A percentile compares a stretch with the other conserved stretches of the same genome.
phyloP scores from a whole-genome alignment of 2,797 vertebrate species.

The Ptychadena robeensis region DNA sequence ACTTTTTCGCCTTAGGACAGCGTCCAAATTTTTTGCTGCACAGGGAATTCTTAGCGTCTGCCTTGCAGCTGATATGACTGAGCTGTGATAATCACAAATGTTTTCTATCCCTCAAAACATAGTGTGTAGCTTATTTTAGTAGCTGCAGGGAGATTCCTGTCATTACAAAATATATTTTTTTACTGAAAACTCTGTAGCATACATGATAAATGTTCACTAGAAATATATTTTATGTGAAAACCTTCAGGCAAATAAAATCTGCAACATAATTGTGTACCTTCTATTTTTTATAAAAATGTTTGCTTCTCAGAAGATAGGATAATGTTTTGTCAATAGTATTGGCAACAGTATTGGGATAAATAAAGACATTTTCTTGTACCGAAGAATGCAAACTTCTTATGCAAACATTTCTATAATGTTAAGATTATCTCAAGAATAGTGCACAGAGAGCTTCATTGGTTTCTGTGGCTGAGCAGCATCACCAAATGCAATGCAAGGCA shows the following conservation, averaged over 20 bases:
- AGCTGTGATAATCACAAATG: background rate
- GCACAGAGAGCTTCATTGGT: too few relatives aligned
- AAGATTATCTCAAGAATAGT: too few relatives aligned
- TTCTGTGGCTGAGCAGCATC: too few relatives aligned
- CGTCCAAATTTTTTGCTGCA: constrained; percentile 39
- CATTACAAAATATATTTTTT: background rate
- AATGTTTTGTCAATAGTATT: too few relatives aligned
- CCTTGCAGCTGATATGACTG: constrained; percentile 26
- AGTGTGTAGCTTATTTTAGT: background rate
- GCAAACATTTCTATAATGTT: too few relatives aligned
- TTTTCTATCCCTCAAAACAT: constrained; percentile 12
- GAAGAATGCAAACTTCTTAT: too few relatives aligned
- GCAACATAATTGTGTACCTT: background rate
- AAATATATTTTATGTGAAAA: background rate
- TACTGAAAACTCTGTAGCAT: background rate
- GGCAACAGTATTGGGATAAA: too few relatives aligned
- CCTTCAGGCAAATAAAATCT: background rate
- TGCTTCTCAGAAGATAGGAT: too few relatives aligned
- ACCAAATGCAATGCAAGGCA: too few relatives aligned
- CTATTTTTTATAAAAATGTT: background rate
- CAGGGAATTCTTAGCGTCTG: constrained; percentile 52
- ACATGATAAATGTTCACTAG: background rate
- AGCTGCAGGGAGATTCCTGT: constrained; percentile 27
- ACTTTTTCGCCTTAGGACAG: constrained; percentile 35
- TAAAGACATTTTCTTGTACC: too few relatives aligned